A percentile compares a stretch with the other conserved stretches of the same genome.
Conservation (phyloP, 2,888 invertebrate species). For the Limenitis camilla region DNA sequence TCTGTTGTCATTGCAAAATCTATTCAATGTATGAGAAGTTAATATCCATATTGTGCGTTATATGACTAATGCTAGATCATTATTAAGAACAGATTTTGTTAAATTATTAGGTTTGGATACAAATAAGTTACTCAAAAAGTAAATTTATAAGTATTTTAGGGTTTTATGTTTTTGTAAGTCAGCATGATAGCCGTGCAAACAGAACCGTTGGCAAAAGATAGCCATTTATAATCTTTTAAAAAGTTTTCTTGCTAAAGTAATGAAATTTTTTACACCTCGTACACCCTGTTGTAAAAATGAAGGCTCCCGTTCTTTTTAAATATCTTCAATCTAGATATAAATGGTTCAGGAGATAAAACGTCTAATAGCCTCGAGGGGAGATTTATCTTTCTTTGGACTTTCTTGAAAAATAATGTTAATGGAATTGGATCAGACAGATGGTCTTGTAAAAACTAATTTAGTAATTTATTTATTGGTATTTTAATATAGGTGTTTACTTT, state of each 20-base stretch:
- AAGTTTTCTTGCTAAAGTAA: background rate
- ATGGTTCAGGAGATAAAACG: slow-evolving; percentile 22
- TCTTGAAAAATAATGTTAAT: slow-evolving; percentile 7
- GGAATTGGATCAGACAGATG: background rate
- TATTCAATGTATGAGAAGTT: too few species aligned
- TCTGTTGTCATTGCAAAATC: too few species aligned
- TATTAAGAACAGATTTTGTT: too few species aligned
- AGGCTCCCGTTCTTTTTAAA: slow-evolving; percentile 1
- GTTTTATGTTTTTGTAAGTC: too few species aligned
- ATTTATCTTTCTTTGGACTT: slow-evolving; percentile 15
- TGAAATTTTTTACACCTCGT: background rate
- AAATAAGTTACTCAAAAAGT: too few species aligned
- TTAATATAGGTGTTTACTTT: background rate
- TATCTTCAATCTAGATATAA: slow-evolving; percentile 17
- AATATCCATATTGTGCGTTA: too few species aligned
- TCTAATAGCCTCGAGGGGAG: slow-evolving; percentile 19
- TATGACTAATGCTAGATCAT: too few species aligned
- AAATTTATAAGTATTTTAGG: too few species aligned
- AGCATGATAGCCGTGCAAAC: too few species aligned
- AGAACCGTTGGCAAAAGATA: too few species aligned
- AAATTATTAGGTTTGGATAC: too few species aligned
- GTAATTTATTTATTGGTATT: background rate
- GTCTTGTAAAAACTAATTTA: background rate
- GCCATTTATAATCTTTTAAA: background rate
- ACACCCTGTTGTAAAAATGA: slow-evolving; percentile 2